A percentile compares a stretch with the other conserved stretches of the same genome.
Evolutionary conservation across 2,113 vertebrate species (phyloP).

Genomic region (pig (Sus scrofa)): DNA sequence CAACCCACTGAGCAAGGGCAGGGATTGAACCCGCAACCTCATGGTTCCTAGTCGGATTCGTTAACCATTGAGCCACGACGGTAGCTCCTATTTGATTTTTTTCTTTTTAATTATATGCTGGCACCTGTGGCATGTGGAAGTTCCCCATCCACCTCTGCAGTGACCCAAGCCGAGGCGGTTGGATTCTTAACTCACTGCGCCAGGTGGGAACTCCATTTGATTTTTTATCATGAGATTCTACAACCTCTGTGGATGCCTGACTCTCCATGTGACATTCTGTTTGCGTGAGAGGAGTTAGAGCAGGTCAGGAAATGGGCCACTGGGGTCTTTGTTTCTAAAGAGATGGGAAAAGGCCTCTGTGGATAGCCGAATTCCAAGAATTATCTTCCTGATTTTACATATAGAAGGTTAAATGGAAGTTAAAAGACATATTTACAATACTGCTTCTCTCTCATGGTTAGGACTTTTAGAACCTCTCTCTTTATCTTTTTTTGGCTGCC

Average conservation of each 20-base stretch:
- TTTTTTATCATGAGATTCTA: background rate
- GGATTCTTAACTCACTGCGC: no score
- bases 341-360: background rate
- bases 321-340: background rate
- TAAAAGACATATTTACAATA: background rate
- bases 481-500: no score
- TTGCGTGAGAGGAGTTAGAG: background rate
- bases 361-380: background rate
- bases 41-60: no score
- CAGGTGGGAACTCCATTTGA: background rate
- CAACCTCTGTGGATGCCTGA: background rate
- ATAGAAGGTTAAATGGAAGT: background rate
- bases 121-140: no score
- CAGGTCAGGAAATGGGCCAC: background rate
- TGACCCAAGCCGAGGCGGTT: no score
- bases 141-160: no score
- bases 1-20: no score
- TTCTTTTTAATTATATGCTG: background rate
- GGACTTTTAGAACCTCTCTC: background rate
- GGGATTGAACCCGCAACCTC: no score
- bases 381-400: background rate
- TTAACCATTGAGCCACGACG: no score
- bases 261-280: background rate
- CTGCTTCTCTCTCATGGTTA: background rate
- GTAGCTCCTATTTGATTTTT: no score